These are phyloP conservation scores for Siphamia tubifer DNA, from an alignment of 2,113 vertebrate species.

Conservation along the genomic window DNA sequence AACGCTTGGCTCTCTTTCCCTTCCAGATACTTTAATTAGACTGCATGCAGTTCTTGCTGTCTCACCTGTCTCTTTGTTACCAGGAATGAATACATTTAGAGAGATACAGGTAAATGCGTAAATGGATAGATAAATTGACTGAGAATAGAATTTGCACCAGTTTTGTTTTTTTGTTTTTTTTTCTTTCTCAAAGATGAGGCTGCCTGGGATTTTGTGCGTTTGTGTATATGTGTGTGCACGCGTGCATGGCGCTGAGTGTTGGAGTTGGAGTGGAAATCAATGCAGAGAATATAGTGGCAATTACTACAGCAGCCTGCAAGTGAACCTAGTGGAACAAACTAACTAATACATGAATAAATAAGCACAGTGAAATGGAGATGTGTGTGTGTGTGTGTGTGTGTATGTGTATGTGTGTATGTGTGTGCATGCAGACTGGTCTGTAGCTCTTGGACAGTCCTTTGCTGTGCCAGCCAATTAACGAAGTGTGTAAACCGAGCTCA, in stretches of 20 bases:
- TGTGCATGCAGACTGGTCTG: conserved; percentile 27
- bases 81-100: conserved; percentile 25
- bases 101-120: conserved; percentile 38
- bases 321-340: conserved; percentile 75
- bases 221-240: not conserved
- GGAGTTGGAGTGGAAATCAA: conserved; percentile 71
- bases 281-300: conserved; percentile 79
- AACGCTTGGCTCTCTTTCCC: conserved; percentile 20
- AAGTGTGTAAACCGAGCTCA: conserved; percentile 78
- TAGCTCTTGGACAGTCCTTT: conserved; percentile 51
- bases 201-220: not conserved
- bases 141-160: conserved; percentile 40
- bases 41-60: conserved; percentile 23
- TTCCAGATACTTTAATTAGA: conserved; percentile 61
- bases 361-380: conserved; percentile 72
- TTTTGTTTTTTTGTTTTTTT: too few species aligned
- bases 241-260: not conserved
- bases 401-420: conserved; percentile 53
- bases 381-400: conserved; percentile 33
- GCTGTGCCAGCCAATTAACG: conserved; percentile 75
- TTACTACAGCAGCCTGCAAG: conserved; percentile 74
- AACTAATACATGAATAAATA: conserved; percentile 80
- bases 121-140: conserved; percentile 39
- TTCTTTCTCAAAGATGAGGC: conserved; percentile 25
- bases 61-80: conserved; percentile 56